Evolutionary conservation across 2,797 vertebrate genomes (phyloP).

Genomic region (Erithacus rubecula): DNA sequence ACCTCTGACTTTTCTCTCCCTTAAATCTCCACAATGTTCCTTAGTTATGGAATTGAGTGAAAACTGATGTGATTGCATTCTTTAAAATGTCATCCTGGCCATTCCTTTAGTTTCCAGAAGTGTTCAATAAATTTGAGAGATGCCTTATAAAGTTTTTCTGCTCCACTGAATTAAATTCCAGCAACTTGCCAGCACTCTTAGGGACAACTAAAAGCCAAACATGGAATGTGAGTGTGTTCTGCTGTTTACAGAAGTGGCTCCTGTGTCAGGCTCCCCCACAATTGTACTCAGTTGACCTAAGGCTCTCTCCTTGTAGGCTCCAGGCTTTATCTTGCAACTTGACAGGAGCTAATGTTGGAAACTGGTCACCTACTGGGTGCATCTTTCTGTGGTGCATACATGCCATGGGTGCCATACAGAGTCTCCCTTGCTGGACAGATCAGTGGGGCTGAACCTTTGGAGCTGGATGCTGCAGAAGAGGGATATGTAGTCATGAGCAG

Average conservation of each 20-base stretch:
- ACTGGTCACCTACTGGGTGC: fast-evolving
- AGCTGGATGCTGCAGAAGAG: background rate
- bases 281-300: background rate
- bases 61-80: background rate
- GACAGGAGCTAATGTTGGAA: background rate
- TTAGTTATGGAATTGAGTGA: background rate
- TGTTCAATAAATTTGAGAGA: background rate
- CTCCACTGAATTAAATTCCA: background rate
- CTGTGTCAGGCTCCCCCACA: fast-evolving
- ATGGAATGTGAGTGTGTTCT: background rate
- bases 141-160: background rate
- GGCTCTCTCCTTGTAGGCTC: background rate
- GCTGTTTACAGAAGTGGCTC: background rate
- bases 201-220: background rate
- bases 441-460: background rate
- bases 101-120: background rate
- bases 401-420: fast-evolving
- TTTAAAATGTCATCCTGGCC: background rate
- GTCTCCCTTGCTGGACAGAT: background rate
- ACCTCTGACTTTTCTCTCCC: background rate
- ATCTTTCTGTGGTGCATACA: background rate
- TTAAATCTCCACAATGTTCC: background rate
- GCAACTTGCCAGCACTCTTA: background rate
- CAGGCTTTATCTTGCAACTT: background rate
- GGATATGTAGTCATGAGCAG: background rate